A percentile compares a stretch with the other conserved stretches of the same genome.
Evolutionary conservation across 2,797 vertebrate genomes (phyloP).

Genomic region (Delichon dasypus): DNA sequence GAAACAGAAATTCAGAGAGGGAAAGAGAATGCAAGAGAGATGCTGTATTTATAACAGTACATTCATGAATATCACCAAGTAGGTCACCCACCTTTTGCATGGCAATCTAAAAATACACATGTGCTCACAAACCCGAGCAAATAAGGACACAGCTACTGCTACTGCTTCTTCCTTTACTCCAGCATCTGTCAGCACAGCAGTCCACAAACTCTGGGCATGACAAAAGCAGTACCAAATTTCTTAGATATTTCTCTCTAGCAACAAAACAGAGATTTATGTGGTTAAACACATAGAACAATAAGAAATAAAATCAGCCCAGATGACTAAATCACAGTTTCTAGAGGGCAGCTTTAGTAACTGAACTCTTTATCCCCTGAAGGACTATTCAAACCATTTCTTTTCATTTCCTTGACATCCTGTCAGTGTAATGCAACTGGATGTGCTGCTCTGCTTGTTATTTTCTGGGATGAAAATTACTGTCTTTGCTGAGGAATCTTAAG

Average conservation of each 20-base stretch:
- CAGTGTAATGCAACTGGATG: slow-evolving; percentile 50
- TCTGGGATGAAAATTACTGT: slow-evolving; percentile 22
- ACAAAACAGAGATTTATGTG: slow-evolving; percentile 52
- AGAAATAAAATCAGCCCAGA: slow-evolving; percentile 64
- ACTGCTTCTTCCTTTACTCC: slow-evolving; percentile 49
- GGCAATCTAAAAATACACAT: not conserved
- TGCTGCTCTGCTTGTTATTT: slow-evolving; percentile 52
- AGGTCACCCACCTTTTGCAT: not conserved
- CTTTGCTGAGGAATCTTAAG: slow-evolving; percentile 25
- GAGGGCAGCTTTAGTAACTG: slow-evolving; percentile 66
- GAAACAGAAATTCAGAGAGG: not conserved
- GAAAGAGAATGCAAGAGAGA: not conserved
- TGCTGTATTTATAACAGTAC: not conserved
- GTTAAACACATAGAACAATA: slow-evolving; percentile 36
- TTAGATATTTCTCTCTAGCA: slow-evolving; percentile 36
- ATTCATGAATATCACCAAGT: not conserved
- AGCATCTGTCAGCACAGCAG: slow-evolving; percentile 26
- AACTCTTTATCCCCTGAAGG: slow-evolving; percentile 64
- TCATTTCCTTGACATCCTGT: slow-evolving; percentile 72
- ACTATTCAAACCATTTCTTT: slow-evolving; percentile 70
- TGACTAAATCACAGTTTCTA: slow-evolving; percentile 67
- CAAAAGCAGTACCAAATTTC: slow-evolving; percentile 48
- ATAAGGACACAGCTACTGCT: slow-evolving; percentile 31
- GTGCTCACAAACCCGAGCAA: not conserved
- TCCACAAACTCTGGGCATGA: not conserved